A percentile compares a stretch with the other conserved stretches of the same genome.
Conservation (phyloP, 2,113 vertebrate genomes). For the Rostratula benghalensis region DNA sequence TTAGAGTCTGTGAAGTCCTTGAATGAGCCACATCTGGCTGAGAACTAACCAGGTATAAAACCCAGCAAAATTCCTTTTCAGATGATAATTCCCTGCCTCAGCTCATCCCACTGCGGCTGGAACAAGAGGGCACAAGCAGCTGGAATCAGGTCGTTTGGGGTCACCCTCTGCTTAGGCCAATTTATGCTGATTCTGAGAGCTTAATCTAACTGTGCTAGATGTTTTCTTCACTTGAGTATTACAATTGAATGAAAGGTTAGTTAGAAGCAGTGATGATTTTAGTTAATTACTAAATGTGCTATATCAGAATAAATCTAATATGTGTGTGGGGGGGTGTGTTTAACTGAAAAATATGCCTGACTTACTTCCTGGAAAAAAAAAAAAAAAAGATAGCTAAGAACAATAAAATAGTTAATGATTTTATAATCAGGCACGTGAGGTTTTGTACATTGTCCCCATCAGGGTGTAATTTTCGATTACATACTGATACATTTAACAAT, state of each 20-base stretch:
- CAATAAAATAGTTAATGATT: constrained; percentile 18
- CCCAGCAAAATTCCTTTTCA: background rate
- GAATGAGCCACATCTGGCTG: background rate
- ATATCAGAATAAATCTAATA: background rate
- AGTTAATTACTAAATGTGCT: background rate
- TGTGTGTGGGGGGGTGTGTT: background rate
- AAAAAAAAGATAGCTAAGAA: background rate
- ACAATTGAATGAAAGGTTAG: background rate
- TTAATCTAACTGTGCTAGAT: background rate
- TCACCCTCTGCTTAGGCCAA: background rate
- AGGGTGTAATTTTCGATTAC: background rate
- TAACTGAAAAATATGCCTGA: background rate
- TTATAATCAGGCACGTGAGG: background rate
- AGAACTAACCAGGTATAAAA: background rate
- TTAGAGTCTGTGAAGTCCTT: background rate
- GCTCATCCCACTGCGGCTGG: background rate
- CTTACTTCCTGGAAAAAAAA: background rate
- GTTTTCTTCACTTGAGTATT: background rate
- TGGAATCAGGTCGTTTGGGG: background rate
- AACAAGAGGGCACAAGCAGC: background rate
- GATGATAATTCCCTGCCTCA: background rate
- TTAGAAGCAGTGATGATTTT: background rate
- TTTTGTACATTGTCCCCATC: background rate
- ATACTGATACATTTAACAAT: background rate
- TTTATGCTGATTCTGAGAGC: background rate